A percentile compares a stretch with the other conserved stretches of the same genome.
phyloP scores from a whole-genome alignment of 1,140 invertebrate genomes.

The Eueides isabella region DNA sequence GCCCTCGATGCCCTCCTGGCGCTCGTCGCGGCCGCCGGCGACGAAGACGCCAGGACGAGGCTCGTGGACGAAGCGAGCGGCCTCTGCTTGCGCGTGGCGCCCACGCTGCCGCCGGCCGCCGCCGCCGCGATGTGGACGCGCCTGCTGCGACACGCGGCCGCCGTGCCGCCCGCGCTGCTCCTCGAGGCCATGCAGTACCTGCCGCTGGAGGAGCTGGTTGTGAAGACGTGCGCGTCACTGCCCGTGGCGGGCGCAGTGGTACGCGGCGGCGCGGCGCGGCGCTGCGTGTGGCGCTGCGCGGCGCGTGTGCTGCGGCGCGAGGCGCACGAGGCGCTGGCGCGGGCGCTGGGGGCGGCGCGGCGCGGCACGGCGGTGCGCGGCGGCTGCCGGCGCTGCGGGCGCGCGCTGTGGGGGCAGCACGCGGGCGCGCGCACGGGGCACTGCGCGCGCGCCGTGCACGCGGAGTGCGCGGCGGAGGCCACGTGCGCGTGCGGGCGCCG shows the following conservation, averaged over 20 bases:
- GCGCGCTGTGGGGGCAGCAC: slow-evolving; percentile 29
- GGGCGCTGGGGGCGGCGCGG: slow-evolving; percentile 51
- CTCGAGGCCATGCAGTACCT: slow-evolving; percentile 62
- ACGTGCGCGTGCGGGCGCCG: slow-evolving; percentile 53
- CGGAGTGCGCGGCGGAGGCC: slow-evolving; percentile 43
- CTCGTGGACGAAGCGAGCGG: slow-evolving; percentile 51
- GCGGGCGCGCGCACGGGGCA: slow-evolving; percentile 48
- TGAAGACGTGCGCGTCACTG: slow-evolving; percentile 47
- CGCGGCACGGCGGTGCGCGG: slow-evolving; percentile 52
- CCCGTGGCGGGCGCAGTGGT: slow-evolving; percentile 51
- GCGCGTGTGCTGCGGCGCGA: slow-evolving; percentile 50
- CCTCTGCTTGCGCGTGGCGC: slow-evolving; percentile 56
- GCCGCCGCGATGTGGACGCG: slow-evolving; percentile 66
- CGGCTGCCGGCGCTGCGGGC: slow-evolving; percentile 48
- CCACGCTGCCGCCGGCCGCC: slow-evolving; percentile 47
- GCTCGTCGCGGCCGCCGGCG: slow-evolving; percentile 35
- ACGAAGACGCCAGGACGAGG: slow-evolving; percentile 34
- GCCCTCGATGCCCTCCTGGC: slow-evolving; percentile 55
- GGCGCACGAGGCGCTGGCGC: slow-evolving; percentile 56
- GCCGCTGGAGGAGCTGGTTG: slow-evolving; percentile 54
- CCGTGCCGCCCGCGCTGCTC: slow-evolving; percentile 54
- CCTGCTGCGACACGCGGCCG: slow-evolving; percentile 46
- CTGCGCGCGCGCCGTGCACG: slow-evolving; percentile 56
- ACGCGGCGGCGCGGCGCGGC: slow-evolving; percentile 44
- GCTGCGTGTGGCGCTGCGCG: slow-evolving; percentile 49